Conservation (phyloP, 2,888 invertebrate species). For the Parnassius apollo region DNA sequence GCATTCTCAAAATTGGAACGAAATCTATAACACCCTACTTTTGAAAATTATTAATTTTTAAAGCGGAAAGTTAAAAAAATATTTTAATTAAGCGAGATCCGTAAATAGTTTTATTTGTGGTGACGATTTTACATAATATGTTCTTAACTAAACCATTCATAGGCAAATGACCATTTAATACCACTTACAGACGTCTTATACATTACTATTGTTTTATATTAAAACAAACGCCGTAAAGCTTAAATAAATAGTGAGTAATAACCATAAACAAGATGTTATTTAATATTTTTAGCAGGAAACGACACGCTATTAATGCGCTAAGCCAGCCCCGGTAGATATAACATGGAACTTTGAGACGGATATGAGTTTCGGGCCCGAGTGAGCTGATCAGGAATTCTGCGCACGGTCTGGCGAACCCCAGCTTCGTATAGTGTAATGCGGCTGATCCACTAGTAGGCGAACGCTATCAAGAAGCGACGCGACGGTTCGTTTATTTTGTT, state of each 20-base stretch:
- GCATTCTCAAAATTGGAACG: no score
- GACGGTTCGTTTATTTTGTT: not conserved
- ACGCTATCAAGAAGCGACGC: not conserved
- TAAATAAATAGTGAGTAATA: conserved; percentile 24
- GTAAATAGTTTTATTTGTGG: no score
- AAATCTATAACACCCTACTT: no score
- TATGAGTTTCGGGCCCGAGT: conserved; percentile 51
- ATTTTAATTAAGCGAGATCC: no score
- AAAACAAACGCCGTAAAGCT: conserved; percentile 1
- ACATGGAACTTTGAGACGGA: conserved; percentile 44
- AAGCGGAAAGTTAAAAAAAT: no score
- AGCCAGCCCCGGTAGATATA: conserved; percentile 42
- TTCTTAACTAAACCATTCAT: not conserved
- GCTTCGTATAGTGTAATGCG: conserved; percentile 3
- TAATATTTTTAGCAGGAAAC: conserved; percentile 23
- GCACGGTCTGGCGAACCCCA: conserved; percentile 31
- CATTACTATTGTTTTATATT: conserved; percentile 2
- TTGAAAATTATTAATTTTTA: no score
- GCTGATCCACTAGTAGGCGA: conserved; percentile 10
- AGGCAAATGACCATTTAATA: not conserved
- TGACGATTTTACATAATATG: not conserved
- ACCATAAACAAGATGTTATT: conserved; percentile 24
- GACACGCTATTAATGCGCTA: conserved; percentile 40
- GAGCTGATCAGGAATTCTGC: conserved; percentile 49
- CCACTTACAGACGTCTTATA: not conserved